Evolutionary conservation across 2,113 vertebrate genomes (phyloP).

Genomic region (Amazona guildingii): DNA sequence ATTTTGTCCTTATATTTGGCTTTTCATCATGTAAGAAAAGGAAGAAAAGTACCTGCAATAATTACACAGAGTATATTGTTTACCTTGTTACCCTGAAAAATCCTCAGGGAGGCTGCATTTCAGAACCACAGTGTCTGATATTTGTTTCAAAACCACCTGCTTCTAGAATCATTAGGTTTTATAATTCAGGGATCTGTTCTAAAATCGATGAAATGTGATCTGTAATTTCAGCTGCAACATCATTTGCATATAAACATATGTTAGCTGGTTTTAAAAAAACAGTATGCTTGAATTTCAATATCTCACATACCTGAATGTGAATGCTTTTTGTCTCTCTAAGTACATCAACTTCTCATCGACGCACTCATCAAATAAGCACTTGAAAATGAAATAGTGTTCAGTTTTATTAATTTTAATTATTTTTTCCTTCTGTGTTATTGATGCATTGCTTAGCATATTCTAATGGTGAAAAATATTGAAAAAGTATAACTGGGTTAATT

Average conservation of each 20-base stretch:
- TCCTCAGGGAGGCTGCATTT: slow-evolving; percentile 21
- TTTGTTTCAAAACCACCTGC: slow-evolving; percentile 1
- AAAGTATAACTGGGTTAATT: not conserved
- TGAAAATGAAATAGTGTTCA: not conserved
- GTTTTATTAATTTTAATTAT: not conserved
- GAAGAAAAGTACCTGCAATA: not conserved
- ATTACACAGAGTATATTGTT: slow-evolving; percentile 20
- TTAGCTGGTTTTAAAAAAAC: not conserved
- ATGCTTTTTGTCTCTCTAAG: not conserved
- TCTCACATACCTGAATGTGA: not conserved
- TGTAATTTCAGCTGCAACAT: not conserved
- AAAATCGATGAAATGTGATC: not conserved
- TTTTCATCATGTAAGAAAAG: not conserved
- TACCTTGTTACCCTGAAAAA: slow-evolving; percentile 6
- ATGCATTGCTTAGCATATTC: not conserved
- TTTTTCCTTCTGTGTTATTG: not conserved
- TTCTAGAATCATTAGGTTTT: not conserved
- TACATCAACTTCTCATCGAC: not conserved
- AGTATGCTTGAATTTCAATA: not conserved
- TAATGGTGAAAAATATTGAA: not conserved
- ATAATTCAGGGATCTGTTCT: not conserved
- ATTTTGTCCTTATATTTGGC: not conserved
- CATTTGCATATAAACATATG: not conserved
- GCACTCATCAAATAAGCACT: not conserved
- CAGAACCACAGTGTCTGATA: slow-evolving; percentile 4